Evolutionary conservation across 2,113 vertebrate species (phyloP).

Genomic region (Hemiprocne comata): DNA sequence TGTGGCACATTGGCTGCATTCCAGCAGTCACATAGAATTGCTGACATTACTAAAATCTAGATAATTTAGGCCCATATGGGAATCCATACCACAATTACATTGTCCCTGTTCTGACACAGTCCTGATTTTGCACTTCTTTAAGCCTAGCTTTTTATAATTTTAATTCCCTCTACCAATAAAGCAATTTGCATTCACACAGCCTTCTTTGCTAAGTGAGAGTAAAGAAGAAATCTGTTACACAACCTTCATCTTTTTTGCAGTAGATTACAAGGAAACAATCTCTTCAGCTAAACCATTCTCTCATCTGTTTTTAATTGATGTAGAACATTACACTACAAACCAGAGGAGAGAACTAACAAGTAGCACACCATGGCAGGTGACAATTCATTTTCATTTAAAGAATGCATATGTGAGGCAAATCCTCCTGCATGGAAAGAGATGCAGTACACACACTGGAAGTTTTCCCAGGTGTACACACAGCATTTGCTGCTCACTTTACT

Average conservation of each 20-base stretch:
- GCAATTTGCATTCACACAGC: slow-evolving; percentile 77
- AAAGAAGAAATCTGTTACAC: slow-evolving; percentile 72
- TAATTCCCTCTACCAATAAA: slow-evolving; percentile 82
- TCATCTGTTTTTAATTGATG: slow-evolving; percentile 74
- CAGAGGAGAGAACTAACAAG: slow-evolving; percentile 14
- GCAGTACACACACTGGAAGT: background rate
- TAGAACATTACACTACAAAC: slow-evolving; percentile 53
- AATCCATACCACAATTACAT: slow-evolving; percentile 84
- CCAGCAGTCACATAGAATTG: slow-evolving; percentile 77
- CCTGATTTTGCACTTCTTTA: slow-evolving; percentile 83
- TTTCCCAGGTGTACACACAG: background rate
- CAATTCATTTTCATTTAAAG: background rate
- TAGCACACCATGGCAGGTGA: background rate
- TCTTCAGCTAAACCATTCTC: slow-evolving; percentile 65
- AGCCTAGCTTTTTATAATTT: slow-evolving; percentile 78
- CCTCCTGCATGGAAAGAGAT: background rate
- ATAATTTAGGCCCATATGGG: slow-evolving; percentile 86
- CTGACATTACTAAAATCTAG: slow-evolving; percentile 82
- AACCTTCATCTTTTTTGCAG: slow-evolving; percentile 77
- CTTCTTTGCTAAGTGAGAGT: slow-evolving; percentile 63
- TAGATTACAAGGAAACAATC: slow-evolving; percentile 77
- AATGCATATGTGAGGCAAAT: background rate
- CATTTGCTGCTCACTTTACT: background rate
- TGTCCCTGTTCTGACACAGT: slow-evolving; percentile 79
- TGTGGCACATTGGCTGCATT: slow-evolving; percentile 77